A percentile compares a stretch with the other conserved stretches of the same genome.
Evolutionary conservation across 1,140 invertebrate species (phyloP).

Genomic region (Geopemphigus sp.): DNA sequence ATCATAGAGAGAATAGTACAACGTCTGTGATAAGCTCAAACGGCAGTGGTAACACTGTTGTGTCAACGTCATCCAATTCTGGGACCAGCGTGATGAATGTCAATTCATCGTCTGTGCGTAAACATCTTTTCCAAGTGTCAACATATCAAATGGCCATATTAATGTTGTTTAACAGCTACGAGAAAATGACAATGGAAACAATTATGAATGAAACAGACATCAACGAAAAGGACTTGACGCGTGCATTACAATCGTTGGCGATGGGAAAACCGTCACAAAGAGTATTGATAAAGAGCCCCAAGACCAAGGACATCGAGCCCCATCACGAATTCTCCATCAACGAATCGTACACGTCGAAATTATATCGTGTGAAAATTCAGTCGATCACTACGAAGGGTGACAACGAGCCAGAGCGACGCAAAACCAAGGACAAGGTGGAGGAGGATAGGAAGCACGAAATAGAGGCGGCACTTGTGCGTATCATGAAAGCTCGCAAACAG

Average conservation of each 20-base stretch:
- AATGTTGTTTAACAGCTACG: slow-evolving; percentile 94
- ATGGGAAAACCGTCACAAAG: slow-evolving; percentile 96
- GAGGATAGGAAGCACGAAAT: slow-evolving; percentile 99
- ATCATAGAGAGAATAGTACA: slow-evolving; percentile 61
- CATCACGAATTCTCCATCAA: slow-evolving; percentile 92
- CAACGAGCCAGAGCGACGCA: slow-evolving; percentile 95
- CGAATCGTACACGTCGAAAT: slow-evolving; percentile 96
- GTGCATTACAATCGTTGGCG: slow-evolving; percentile 93
- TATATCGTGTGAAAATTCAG: slow-evolving; percentile 91
- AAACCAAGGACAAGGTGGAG: slow-evolving; percentile 95
- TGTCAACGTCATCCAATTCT: slow-evolving; percentile 25
- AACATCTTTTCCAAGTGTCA: slow-evolving; percentile 88
- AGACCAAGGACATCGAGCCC: slow-evolving; percentile 94
- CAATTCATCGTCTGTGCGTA: slow-evolving; percentile 59
- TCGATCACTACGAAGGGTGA: slow-evolving; percentile 96
- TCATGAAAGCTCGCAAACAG: slow-evolving; percentile 98
- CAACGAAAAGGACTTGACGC: slow-evolving; percentile 90
- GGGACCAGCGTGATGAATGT: slow-evolving; percentile 36
- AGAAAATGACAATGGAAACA: slow-evolving; percentile 84
- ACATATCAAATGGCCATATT: slow-evolving; percentile 97
- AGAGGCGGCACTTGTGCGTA: slow-evolving; percentile 98
- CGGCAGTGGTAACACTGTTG: slow-evolving; percentile 41
- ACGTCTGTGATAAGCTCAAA: slow-evolving; percentile 38
- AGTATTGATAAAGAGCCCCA: slow-evolving; percentile 89
- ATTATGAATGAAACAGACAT: slow-evolving; percentile 89